These are phyloP conservation scores for Megalonaias nervosa DNA, from an alignment of 1,140 invertebrate genomes.

Conservation along the genomic window DNA sequence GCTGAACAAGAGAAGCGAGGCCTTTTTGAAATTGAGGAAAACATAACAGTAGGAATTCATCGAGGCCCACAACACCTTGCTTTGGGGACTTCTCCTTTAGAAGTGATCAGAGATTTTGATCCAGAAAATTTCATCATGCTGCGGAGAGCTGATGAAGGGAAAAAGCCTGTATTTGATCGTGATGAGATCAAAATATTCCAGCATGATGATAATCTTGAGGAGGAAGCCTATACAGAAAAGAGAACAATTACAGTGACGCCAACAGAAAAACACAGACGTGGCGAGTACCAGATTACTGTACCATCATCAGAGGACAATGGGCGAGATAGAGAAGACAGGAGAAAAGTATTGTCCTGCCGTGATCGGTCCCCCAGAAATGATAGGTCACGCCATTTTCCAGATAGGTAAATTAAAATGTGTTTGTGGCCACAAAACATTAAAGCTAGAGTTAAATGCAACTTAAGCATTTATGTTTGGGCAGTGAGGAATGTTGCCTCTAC, in stretches of 20 bases:
- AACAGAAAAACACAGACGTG: slow-evolving; percentile 12
- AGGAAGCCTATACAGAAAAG: slow-evolving; percentile 57
- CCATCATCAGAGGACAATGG: too few species aligned
- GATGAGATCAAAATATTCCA: slow-evolving; percentile 59
- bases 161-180: slow-evolving; percentile 60
- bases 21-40: slow-evolving; percentile 45
- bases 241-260: slow-evolving; percentile 46
- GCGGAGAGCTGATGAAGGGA: slow-evolving; percentile 50
- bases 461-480: too few species aligned
- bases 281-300: not conserved
- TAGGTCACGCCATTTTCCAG: too few species aligned
- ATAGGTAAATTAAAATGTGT: too few species aligned
- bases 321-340: too few species aligned
- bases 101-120: slow-evolving; percentile 46
- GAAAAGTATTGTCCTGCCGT: too few species aligned
- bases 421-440: too few species aligned
- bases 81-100: slow-evolving; percentile 16
- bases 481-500: too few species aligned
- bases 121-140: slow-evolving; percentile 48
- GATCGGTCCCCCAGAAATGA: too few species aligned
- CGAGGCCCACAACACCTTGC: slow-evolving; percentile 36
- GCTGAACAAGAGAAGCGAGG: slow-evolving; percentile 29
- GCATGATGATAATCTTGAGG: slow-evolving; percentile 54
- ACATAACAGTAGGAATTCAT: slow-evolving; percentile 52
- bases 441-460: too few species aligned